Percentiles rank a stretch among this genome's conserved stretches.
Evolutionary conservation across 2,888 invertebrate species (phyloP).

Genomic region (Hirtodrosophila duncani): DNA sequence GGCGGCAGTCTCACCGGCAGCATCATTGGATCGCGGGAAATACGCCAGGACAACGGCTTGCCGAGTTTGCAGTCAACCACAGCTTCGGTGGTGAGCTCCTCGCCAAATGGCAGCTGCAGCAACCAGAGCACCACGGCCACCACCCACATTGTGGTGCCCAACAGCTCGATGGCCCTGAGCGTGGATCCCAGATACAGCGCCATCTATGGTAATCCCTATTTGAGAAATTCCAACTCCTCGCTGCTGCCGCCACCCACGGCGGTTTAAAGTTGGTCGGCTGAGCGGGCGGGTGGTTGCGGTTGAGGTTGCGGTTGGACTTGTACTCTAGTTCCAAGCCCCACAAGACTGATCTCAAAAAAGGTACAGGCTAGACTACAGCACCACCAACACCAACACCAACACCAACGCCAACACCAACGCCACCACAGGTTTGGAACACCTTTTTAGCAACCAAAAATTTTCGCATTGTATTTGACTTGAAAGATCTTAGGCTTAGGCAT

Average conservation of each 20-base stretch:
- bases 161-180: constrained; percentile 67
- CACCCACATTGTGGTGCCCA: constrained; percentile 74
- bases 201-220: constrained; percentile 92
- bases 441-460: constrained; percentile 61
- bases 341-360: constrained; percentile 63
- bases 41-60: constrained; percentile 78
- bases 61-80: constrained; percentile 77
- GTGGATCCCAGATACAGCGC: constrained; percentile 93
- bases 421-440: background rate
- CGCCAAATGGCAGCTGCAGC: constrained; percentile 78
- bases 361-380: background rate
- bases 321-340: background rate
- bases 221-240: constrained; percentile 83
- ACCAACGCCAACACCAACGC: too few species aligned
- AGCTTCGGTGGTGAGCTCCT: constrained; percentile 77
- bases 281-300: background rate
- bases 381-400: constrained; percentile 6
- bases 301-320: background rate
- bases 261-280: too few species aligned
- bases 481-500: constrained; percentile 27
- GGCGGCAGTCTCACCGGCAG: constrained; percentile 77
- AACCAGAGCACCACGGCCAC: constrained; percentile 76
- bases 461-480: constrained; percentile 37
- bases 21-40: constrained; percentile 76
- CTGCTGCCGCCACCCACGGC: constrained; percentile 82